Percentiles rank a stretch among this genome's conserved stretches.
phyloP scores from a whole-genome alignment of 1,140 invertebrate genomes.

The Tenebrio molitor region DNA sequence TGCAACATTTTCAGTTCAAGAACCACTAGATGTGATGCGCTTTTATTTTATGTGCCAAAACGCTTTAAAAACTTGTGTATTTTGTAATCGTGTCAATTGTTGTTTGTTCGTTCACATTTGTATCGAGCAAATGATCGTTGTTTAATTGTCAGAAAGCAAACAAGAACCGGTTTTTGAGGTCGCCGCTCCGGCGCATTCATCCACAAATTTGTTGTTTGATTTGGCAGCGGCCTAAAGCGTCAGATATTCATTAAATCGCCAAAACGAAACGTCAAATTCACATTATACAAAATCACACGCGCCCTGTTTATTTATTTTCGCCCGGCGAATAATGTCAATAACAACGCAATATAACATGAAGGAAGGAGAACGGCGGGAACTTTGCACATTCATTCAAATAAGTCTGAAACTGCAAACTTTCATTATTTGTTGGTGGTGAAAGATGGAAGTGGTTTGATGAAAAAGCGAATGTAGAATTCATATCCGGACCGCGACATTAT shows the following conservation, averaged over 20 bases:
- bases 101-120: too few species aligned
- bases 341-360: not conserved
- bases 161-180: not conserved
- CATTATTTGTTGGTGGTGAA: constrained; percentile 53
- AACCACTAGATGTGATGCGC: too few species aligned
- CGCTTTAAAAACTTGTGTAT: too few species aligned
- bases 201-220: constrained; percentile 19
- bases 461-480: constrained; percentile 57
- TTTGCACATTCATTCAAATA: constrained; percentile 38
- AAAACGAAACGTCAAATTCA: too few species aligned
- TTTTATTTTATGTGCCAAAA: too few species aligned
- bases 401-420: constrained; percentile 51
- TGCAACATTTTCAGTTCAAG: too few species aligned
- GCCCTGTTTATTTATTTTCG: not conserved
- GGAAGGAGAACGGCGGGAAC: not conserved
- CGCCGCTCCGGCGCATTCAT: not conserved
- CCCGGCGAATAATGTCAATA: not conserved
- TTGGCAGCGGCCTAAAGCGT: not conserved
- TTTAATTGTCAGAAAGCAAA: constrained; percentile 10
- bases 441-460: constrained; percentile 55
- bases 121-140: not conserved
- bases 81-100: too few species aligned
- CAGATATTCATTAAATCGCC: constrained; percentile 4
- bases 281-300: not conserved
- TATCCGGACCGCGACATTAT: constrained; percentile 58